These are phyloP conservation scores for Rhodinocichla rosea DNA, from an alignment of 2,113 vertebrate genomes.

Conservation along the genomic window DNA sequence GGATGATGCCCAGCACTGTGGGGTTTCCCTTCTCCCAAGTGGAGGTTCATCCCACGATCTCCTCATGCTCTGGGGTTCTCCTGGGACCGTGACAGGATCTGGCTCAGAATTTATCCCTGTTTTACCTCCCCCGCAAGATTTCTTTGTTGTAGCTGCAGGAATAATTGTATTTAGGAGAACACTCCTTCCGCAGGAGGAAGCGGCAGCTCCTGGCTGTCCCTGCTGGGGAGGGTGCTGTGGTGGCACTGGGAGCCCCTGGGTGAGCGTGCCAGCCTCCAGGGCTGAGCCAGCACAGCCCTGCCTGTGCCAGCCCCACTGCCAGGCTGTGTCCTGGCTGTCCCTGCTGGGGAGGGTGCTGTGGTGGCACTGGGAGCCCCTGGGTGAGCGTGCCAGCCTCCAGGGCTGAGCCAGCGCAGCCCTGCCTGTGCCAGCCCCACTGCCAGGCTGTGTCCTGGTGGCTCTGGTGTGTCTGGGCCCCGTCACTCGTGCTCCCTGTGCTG, in stretches of 20 bases:
- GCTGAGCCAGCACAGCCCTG: neutral
- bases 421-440: neutral
- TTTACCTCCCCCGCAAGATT: neutral
- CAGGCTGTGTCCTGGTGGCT: neutral
- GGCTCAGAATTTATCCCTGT: neutral
- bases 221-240: neutral
- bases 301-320: neutral
- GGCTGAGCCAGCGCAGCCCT: neutral
- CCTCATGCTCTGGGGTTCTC: neutral
- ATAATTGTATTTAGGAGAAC: neutral
- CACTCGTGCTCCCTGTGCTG: neutral
- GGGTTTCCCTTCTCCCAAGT: neutral
- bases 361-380: neutral
- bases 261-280: neutral
- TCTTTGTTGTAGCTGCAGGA: slow-evolving; percentile 34
- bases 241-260: neutral
- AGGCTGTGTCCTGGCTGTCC: neutral
- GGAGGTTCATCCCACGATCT: neutral
- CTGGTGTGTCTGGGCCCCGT: neutral
- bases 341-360: neutral
- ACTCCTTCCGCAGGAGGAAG: neutral
- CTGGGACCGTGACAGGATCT: neutral
- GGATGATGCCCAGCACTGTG: neutral
- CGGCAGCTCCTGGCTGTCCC: neutral
- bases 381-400: neutral